phyloP scores from a whole-genome alignment of 2,797 vertebrate species.

The Gadopsis bispinosus region DNA sequence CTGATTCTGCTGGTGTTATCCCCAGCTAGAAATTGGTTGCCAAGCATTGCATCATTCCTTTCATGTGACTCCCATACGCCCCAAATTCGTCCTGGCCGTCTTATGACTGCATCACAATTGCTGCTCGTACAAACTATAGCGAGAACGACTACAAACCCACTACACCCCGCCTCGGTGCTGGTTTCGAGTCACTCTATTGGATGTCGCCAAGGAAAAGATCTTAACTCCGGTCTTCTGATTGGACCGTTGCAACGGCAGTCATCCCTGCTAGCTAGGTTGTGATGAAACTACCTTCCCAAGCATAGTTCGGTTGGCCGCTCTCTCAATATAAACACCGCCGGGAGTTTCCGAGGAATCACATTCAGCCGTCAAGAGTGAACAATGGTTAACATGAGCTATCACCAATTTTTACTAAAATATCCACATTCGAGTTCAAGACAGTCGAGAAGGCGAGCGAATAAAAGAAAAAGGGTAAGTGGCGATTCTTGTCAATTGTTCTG shows the following conservation, averaged over 20 bases:
- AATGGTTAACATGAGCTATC: slow-evolving; percentile 92
- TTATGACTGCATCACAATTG: slow-evolving; percentile 90
- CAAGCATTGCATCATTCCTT: slow-evolving; percentile 92
- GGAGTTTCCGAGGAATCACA: slow-evolving; percentile 89
- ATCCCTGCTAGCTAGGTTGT: slow-evolving; percentile 58
- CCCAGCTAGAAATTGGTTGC: slow-evolving; percentile 90
- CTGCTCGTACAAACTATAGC: slow-evolving; percentile 85
- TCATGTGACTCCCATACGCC: slow-evolving; percentile 92
- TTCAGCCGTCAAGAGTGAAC: slow-evolving; percentile 88
- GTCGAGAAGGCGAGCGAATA: slow-evolving; percentile 88
- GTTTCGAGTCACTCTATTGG: slow-evolving; percentile 66
- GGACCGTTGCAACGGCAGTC: slow-evolving; percentile 11
- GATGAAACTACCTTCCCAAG: slow-evolving; percentile 53
- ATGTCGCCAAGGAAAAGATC: slow-evolving; percentile 87
- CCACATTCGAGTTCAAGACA: slow-evolving; percentile 86
- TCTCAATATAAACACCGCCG: slow-evolving; percentile 86
- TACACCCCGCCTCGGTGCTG: slow-evolving; percentile 46
- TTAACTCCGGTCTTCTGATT: slow-evolving; percentile 58
- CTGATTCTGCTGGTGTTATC: slow-evolving; percentile 90
- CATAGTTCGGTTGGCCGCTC: slow-evolving; percentile 84
- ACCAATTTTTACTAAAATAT: slow-evolving; percentile 87
- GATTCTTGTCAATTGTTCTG: slow-evolving; percentile 4
- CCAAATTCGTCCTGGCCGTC: slow-evolving; percentile 91
- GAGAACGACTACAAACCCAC: slow-evolving; percentile 46
- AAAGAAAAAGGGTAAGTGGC: slow-evolving; percentile 88